phyloP scores from a whole-genome alignment of 2,797 vertebrate genomes.

The Eidolon dupreanum region DNA sequence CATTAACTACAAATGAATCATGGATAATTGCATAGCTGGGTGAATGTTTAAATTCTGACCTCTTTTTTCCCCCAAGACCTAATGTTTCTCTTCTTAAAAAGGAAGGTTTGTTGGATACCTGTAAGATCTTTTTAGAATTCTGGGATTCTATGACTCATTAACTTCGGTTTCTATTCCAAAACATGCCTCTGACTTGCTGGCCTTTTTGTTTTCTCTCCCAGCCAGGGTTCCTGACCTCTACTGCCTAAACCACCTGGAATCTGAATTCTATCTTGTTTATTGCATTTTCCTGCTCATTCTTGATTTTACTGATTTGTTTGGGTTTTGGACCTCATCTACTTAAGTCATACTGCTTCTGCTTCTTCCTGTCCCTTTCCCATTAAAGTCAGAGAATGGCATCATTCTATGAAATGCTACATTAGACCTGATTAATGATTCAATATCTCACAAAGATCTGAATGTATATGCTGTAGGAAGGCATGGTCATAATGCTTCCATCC shows the following conservation, averaged over 20 bases:
- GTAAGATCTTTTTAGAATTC: background rate
- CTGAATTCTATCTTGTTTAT: background rate
- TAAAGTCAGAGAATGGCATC: background rate
- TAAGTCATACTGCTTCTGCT: background rate
- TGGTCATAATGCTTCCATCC: background rate
- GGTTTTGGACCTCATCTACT: background rate
- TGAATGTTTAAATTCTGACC: background rate
- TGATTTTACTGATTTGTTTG: background rate
- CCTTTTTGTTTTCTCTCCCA: background rate
- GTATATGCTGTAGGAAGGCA: background rate
- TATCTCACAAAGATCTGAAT: background rate
- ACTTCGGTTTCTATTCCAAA: background rate
- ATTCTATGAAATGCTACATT: background rate
- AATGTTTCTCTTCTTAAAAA: background rate
- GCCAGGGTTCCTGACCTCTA: background rate
- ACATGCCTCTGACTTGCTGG: background rate
- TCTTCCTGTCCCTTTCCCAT: background rate
- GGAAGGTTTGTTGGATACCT: background rate
- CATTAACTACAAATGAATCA: conserved; percentile 1
- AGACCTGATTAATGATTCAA: background rate
- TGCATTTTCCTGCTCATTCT: background rate
- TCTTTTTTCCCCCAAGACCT: background rate
- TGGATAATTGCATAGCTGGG: background rate
- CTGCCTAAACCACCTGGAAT: background rate
- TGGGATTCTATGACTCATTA: background rate